Evolutionary conservation across 2,113 vertebrate species (phyloP).

Genomic region (Sebastes schlegelii): DNA sequence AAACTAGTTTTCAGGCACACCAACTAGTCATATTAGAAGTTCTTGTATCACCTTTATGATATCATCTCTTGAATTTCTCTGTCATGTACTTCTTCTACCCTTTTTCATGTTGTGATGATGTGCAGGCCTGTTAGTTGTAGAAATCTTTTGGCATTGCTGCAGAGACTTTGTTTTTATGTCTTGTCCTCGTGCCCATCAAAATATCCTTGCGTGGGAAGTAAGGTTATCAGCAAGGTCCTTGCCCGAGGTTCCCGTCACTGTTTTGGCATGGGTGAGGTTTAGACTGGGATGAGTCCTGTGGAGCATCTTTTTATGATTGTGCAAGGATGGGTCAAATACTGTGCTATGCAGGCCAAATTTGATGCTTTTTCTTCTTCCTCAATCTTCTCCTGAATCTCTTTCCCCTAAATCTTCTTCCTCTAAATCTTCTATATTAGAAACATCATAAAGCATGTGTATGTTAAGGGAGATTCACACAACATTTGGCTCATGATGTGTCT

Average conservation of each 20-base stretch:
- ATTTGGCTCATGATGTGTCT: neutral
- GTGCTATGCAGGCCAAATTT: neutral
- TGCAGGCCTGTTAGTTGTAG: neutral
- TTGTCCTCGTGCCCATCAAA: neutral
- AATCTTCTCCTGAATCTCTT: too few species aligned
- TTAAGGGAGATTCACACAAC: neutral
- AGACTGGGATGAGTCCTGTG: neutral
- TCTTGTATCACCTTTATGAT: neutral
- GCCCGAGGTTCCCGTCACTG: neutral
- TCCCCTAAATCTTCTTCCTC: too few species aligned
- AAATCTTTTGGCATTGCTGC: neutral
- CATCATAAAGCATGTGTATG: neutral
- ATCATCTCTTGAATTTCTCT: too few species aligned
- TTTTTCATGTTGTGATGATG: neutral
- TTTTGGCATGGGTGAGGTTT: neutral
- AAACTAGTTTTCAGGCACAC: neutral
- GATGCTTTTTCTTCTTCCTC: too few species aligned
- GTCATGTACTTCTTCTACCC: neutral
- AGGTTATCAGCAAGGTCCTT: neutral
- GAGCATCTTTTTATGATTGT: neutral
- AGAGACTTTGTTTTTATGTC: neutral
- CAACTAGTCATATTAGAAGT: neutral
- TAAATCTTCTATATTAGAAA: too few species aligned
- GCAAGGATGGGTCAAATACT: neutral
- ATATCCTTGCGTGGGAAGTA: neutral